phyloP scores from a whole-genome alignment of 2,888 invertebrate species.

The Monoplex corrugatus region DNA sequence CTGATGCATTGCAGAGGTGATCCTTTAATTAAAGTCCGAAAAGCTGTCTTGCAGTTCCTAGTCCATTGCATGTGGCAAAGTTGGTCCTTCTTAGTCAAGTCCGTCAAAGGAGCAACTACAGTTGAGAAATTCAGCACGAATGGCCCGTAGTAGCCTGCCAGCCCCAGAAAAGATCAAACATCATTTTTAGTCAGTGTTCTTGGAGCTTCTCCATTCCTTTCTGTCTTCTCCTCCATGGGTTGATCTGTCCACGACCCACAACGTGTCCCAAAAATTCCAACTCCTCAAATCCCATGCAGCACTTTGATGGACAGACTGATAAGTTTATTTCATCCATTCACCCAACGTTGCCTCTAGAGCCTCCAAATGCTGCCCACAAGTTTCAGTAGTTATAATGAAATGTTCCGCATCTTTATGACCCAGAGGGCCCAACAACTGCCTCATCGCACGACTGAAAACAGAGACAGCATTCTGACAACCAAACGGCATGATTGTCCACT shows the following conservation, averaged over 20 bases:
- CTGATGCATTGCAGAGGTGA: no score
- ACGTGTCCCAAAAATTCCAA: background rate
- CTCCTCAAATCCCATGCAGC: background rate
- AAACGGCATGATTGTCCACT: conserved; percentile 47
- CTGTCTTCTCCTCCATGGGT: background rate
- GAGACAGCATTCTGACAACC: background rate
- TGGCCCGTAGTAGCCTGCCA: conserved; percentile 34
- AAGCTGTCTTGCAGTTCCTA: no score
- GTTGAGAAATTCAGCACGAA: conserved; percentile 34
- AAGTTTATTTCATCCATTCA: background rate
- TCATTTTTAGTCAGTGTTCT: conserved; percentile 27
- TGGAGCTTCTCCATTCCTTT: background rate
- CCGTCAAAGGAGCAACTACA: conserved; percentile 27
- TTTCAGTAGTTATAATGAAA: background rate
- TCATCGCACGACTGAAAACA: background rate
- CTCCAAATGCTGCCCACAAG: background rate
- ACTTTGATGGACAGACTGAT: background rate
- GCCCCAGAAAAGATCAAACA: conserved; percentile 39
- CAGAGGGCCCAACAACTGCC: background rate
- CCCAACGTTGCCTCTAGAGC: background rate
- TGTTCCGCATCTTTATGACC: background rate
- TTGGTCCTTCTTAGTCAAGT: conserved; percentile 18
- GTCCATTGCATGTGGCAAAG: no score
- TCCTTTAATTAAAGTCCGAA: no score
- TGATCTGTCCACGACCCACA: background rate